Evolutionary conservation across 2,113 vertebrate species (phyloP), one percentile per base, ranked within the genome.

Genomic region (Xiphorhynchus elegans): DNA sequence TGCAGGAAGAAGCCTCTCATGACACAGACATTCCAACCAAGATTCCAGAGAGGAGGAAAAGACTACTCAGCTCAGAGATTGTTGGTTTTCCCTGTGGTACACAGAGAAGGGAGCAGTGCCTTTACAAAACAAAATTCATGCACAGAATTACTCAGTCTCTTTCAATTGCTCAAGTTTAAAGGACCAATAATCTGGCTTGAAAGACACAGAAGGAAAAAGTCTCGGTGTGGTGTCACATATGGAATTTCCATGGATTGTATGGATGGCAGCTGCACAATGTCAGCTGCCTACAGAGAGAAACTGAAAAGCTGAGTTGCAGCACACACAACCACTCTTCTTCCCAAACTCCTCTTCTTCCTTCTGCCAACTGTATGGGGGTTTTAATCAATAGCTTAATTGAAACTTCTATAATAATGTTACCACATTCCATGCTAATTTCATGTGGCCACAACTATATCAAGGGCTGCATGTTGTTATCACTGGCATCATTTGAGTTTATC

Each of bases 301-400:
- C 7, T 8, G 25, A 74, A 74, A 87, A 67, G 17, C 17, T 37
- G 24, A 26, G 4, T 17, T 68, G 25, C 8, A 68, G 19, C 26
- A 47, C 5, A 55, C 17, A 16, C 31, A 68, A 40, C 26, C 15
- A 24, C 13, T 59, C 64, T 70, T 64, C 49, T 47, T 73, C 20
- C 58, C 13, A 46, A 39, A 24, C 1, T 77, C 3, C 0, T 16
- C 13, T 29, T 84, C 23, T 63, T 64, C 31, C 17, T 82, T 67
- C 73, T 89, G 37, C 49, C 26, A 88, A 47, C 20, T 29, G 4
- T 14, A 63, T 31, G 28, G 40, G 35, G 1, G 17, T 80, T 87
- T 66, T 46, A 82, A 95, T 87, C 81, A 87, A 77, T 85, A 86
- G 47, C 16, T 83, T 76, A 87, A 89, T 47, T 92, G 60, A 70